A percentile compares a stretch with the other conserved stretches of the same genome.
phyloP scores from a whole-genome alignment of 2,888 invertebrate genomes.

The Strigamia maritima region DNA sequence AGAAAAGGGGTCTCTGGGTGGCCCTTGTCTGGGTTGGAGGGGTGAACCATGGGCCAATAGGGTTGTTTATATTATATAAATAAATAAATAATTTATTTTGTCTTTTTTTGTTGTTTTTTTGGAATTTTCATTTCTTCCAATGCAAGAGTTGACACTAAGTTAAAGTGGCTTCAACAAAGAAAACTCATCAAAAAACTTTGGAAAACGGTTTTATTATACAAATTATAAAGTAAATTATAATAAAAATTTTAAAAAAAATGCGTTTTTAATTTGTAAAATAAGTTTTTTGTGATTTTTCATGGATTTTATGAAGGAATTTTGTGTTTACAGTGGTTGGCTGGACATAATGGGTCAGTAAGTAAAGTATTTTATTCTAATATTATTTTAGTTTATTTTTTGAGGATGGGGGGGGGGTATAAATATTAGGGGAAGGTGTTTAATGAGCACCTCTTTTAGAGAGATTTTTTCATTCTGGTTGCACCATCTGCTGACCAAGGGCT shows the following conservation, averaged over 20 bases:
- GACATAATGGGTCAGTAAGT: too few species aligned
- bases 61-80: not conserved
- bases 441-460: not conserved
- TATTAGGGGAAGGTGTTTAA: not conserved
- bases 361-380: not conserved
- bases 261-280: too few species aligned
- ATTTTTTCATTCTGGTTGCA: not conserved
- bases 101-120: too few species aligned
- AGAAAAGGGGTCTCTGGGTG: constrained; percentile 32
- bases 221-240: too few species aligned
- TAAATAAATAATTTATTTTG: not conserved
- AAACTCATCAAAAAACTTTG: not conserved
- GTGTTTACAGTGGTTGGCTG: too few species aligned
- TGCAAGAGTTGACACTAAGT: too few species aligned
- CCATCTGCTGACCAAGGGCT: constrained; percentile 34
- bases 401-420: not conserved
- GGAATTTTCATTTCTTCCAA: too few species aligned
- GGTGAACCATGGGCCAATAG: not conserved
- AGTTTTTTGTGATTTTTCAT: too few species aligned
- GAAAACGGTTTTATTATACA: too few species aligned
- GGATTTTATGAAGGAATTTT: too few species aligned
- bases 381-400: not conserved
- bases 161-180: not conserved
- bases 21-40: not conserved
- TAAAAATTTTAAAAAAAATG: too few species aligned